Evolutionary conservation across 2,797 vertebrate genomes (phyloP), one percentile per base, ranked within the genome.

Genomic region (Delichon dasypus): DNA sequence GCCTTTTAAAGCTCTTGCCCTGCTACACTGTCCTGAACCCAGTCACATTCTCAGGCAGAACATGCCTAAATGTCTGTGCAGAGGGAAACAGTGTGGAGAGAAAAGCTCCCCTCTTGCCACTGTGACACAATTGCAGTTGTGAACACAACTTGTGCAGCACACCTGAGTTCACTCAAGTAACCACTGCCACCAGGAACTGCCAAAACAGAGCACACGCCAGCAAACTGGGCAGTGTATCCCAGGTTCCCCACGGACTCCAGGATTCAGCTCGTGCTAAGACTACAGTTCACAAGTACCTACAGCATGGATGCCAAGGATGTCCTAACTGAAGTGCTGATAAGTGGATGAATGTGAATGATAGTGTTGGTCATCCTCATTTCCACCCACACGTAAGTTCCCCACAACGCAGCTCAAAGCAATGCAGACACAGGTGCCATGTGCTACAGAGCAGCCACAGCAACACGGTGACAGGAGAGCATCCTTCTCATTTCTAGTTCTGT

Each of bases 321-420:
- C n/a, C n/a, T 29, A 14, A 32, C 0, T 66, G 51, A 80, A 54
- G 34, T 23, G 66, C 5, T 74, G 54, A 2, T 25, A 47, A 1
- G 9, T 55, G 62, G 38, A 62, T 44, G 16, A 76, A 47, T 67
- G 18, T 38, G 40, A 89, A 40, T 14, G 16, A 11, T 2, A 55
- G 16, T 13, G 17, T 5, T 83, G 80, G 51, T n/a, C 79, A 93
- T 32, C 62, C 40, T 60, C 25, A 11, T 58, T 77, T 66, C 51
- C 42, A 85, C n/a, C 27, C 67, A 30, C 54, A 11, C 2, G 40
- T 29, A 75, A 76, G n/a, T 10, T 66, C 20, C 53, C 23, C 38
- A 9, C 19, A 17, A 5, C 7, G 61, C 29, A 68, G 58, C 58
- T 72, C 81, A 74, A n/a, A 68, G 60, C 68, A 82, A 44, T 6